phyloP scores from a whole-genome alignment of 2,888 invertebrate species.

The Xestia ashworthii region DNA sequence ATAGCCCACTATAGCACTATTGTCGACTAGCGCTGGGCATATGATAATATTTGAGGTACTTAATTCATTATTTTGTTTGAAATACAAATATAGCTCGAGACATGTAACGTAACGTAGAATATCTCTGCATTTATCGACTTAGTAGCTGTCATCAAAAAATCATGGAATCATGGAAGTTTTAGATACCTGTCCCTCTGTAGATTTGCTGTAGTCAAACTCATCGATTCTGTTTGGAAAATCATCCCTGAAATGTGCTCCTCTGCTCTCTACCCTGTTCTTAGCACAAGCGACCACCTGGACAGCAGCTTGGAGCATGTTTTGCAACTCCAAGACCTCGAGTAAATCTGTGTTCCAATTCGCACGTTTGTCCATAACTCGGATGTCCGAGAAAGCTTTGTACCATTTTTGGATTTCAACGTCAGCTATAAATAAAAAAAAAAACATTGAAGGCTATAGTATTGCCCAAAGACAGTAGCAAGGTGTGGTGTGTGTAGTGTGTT shows the following conservation, averaged over 20 bases:
- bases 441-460: background rate
- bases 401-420: slow-evolving; percentile 92
- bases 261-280: slow-evolving; percentile 97
- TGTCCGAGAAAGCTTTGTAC: slow-evolving; percentile 93
- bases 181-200: slow-evolving; percentile 94
- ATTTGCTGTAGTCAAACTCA: slow-evolving; percentile 98
- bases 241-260: slow-evolving; percentile 99
- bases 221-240: slow-evolving; percentile 97
- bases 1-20: too few relatives aligned
- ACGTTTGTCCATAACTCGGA: slow-evolving; percentile 93
- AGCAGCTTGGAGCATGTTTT: slow-evolving; percentile 98
- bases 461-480: background rate
- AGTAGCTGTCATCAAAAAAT: background rate
- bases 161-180: background rate
- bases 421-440: slow-evolving; percentile 67
- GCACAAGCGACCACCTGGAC: slow-evolving; percentile 95
- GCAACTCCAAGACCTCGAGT: slow-evolving; percentile 98
- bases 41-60: too few relatives aligned
- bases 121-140: too few relatives aligned
- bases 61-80: too few relatives aligned
- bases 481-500: too few relatives aligned
- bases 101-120: too few relatives aligned
- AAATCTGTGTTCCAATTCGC: slow-evolving; percentile 99
- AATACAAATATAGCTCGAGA: too few relatives aligned
- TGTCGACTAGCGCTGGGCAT: too few relatives aligned